Base-by-base conservation (phyloP, 2,888 invertebrate species). In the Cosmia trapezina region DNA sequence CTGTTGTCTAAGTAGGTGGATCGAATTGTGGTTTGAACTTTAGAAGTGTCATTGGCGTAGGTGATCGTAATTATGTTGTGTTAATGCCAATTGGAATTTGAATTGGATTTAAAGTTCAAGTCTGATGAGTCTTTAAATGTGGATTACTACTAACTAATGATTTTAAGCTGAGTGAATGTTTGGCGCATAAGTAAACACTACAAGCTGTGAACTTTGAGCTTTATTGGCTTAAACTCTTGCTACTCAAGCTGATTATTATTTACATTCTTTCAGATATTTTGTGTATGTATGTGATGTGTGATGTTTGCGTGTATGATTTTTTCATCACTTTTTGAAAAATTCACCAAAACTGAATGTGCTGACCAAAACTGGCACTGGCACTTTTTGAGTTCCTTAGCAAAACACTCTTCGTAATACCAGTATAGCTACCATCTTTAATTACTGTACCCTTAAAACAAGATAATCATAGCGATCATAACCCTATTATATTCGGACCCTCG, bases 381-480 rank as follows among this genome's bases (percentile, higher is more conserved):
- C 5, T 53, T 57, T 64, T 47, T 17, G 12, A 45, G 28, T 22
- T 14, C 0, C 28, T 72, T 28, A 61, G 7, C 33, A 19, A 68
- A 71, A 47, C 28, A n/a, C 28, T 54, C 12, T 41, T 53, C 17
- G 47, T 22, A 63, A 54, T 45, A 28, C 47, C 62, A 53, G 12
- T 47, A 43, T 22, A 60, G 37, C 57, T 74, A 14, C n/a, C 61
- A 80, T 67, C 80, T 65, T 68, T 81, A 77, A 81, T 81, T 70
- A 62, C 70, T 19, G 49, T 65, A 61, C 64, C 70, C 81, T 62
- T 73, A 63, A 65, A 80, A 73, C 68, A 71, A 81, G 81, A 81
- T 81, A 81, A 81, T 81, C 81, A 68, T 68, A 56, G 69, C 80
- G 80, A 81, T 81, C 73, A 78, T 81, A 81, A 73, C 73, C 81